Conservation (phyloP, 2,113 vertebrate genomes). For the Sardina pilchardus region DNA sequence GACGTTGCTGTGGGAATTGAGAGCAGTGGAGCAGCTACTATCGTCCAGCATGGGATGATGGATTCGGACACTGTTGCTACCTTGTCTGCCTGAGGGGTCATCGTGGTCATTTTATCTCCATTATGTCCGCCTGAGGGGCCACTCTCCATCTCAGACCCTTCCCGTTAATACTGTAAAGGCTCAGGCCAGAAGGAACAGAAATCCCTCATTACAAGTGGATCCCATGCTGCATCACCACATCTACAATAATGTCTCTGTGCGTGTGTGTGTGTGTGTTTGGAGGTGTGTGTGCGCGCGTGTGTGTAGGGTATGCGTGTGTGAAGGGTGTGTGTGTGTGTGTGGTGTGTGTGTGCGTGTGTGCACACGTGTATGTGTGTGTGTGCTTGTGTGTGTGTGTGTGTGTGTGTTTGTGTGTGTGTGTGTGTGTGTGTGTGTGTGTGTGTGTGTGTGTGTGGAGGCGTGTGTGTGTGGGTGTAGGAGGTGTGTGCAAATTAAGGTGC, state of each 20-base stretch:
- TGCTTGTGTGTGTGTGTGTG: slow-evolving; percentile 3
- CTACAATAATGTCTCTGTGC: background rate
- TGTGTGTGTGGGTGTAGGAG: too few relatives aligned
- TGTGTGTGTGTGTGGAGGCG: background rate
- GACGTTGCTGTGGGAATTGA: background rate
- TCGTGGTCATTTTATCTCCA: slow-evolving; percentile 3
- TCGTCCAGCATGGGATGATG: background rate
- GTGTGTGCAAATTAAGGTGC: too few relatives aligned
- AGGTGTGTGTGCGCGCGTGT: slow-evolving; percentile 6
- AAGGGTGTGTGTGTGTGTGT: slow-evolving; percentile 2
- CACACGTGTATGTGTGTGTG: background rate
- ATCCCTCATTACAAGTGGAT: background rate
- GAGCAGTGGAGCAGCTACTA: background rate
- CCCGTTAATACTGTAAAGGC: background rate
- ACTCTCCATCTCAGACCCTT: background rate
- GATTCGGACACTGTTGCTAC: slow-evolving; percentile 5
- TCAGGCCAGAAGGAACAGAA: background rate
- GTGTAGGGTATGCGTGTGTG: background rate
- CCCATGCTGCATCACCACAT: background rate
- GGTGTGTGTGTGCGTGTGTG: too few relatives aligned
- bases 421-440: background rate
- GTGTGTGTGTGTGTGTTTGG: background rate
- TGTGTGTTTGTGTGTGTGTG: slow-evolving; percentile 7
- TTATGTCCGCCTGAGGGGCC: slow-evolving; percentile 4
- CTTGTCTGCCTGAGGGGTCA: slow-evolving; percentile 17